phyloP scores from a whole-genome alignment of 2,888 invertebrate genomes.

The Ormyrus nitidulus region DNA sequence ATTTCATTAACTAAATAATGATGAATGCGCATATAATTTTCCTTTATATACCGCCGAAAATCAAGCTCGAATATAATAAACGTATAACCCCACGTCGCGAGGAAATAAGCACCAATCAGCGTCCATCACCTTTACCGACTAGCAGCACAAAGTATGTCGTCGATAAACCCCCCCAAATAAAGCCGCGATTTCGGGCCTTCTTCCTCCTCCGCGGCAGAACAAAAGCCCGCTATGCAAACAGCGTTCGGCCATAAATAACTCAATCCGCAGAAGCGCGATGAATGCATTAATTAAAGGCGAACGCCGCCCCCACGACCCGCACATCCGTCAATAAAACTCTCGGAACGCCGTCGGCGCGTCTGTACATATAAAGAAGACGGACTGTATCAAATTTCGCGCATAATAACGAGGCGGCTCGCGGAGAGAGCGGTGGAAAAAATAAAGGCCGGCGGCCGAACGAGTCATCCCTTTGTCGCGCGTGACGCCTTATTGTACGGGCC shows the following conservation, averaged over 20 bases:
- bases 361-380: not conserved
- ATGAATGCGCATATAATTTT: no score
- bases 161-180: not conserved
- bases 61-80: no score
- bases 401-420: conserved; percentile 4
- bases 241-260: no score
- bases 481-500: no score
- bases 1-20: no score
- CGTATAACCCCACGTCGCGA: not conserved
- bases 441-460: no score
- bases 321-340: conserved; percentile 17
- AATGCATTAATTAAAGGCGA: conserved; percentile 34
- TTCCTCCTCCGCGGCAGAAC: not conserved
- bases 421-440: no score
- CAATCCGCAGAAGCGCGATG: not conserved
- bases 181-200: no score
- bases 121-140: conserved; percentile 5
- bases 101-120: not conserved
- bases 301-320: not conserved
- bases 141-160: not conserved
- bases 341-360: not conserved
- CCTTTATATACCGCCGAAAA: no score
- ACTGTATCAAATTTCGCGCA: conserved; percentile 31
- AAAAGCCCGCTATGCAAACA: not conserved
- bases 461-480: no score